Evolutionary conservation across 1,140 invertebrate genomes (phyloP).

Genomic region (Spodoptera frugiperda): DNA sequence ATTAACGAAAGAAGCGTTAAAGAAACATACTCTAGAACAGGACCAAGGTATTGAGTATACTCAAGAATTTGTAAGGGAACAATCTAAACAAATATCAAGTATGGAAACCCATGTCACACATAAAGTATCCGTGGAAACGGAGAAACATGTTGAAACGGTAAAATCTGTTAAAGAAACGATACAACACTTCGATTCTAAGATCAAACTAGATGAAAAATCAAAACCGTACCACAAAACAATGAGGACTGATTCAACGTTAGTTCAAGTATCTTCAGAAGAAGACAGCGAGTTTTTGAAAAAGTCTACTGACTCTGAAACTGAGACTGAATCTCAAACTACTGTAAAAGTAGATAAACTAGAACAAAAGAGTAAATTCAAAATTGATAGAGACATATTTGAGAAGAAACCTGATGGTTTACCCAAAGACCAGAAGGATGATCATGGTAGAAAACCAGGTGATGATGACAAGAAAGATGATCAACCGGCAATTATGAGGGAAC

Average conservation of each 20-base stretch:
- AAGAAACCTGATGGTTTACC: constrained; percentile 54
- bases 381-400: constrained; percentile 60
- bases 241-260: constrained; percentile 84
- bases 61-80: constrained; percentile 85
- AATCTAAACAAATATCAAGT: constrained; percentile 77
- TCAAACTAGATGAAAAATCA: constrained; percentile 73
- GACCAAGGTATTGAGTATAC: constrained; percentile 85
- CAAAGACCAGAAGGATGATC: constrained; percentile 78
- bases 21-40: constrained; percentile 83
- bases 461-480: constrained; percentile 84
- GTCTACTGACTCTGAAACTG: constrained; percentile 86
- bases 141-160: constrained; percentile 67
- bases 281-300: constrained; percentile 86
- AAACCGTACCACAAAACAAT: constrained; percentile 78
- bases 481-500: constrained; percentile 71
- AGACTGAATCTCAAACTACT: constrained; percentile 84
- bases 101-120: constrained; percentile 66
- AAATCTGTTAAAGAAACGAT: constrained; percentile 83
- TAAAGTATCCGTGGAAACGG: constrained; percentile 68
- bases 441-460: constrained; percentile 86
- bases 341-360: constrained; percentile 76
- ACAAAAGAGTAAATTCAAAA: constrained; percentile 63
- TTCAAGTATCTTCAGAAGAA: constrained; percentile 86
- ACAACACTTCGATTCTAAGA: constrained; percentile 79
- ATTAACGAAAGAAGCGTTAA: constrained; percentile 84